These are phyloP conservation scores for Thamnaconus septentrionalis DNA, from an alignment of 2,113 vertebrate genomes.

Conservation along the genomic window DNA sequence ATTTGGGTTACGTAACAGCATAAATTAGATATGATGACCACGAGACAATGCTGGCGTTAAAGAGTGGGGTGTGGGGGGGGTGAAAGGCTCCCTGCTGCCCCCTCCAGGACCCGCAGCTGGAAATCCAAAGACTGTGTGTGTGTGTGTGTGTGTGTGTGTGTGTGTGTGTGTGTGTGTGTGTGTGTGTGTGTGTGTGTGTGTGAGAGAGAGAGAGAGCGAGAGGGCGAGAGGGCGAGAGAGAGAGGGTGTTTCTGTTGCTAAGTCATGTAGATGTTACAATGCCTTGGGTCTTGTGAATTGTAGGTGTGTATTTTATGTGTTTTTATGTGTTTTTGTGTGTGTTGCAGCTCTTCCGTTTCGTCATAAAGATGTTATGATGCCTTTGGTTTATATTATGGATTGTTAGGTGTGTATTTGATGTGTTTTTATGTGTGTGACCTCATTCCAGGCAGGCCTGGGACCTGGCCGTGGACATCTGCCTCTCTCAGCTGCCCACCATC, in stretches of 20 bases:
- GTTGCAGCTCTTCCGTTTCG: too few species aligned
- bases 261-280: too few species aligned
- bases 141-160: neutral
- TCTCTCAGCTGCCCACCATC: conserved; percentile 97
- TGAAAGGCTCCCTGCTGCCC: conserved; percentile 67
- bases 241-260: too few species aligned
- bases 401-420: neutral
- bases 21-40: conserved; percentile 72
- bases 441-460: conserved; percentile 95
- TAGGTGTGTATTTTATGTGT: too few species aligned
- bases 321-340: too few species aligned
- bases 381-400: too few species aligned
- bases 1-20: conserved; percentile 64
- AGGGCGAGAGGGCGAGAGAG: too few species aligned
- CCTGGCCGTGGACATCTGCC: conserved; percentile 97
- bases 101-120: conserved; percentile 41
- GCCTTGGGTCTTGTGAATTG: too few species aligned
- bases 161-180: neutral
- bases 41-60: conserved; percentile 51
- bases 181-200: neutral
- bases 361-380: too few species aligned
- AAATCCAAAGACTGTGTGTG: conserved; percentile 12
- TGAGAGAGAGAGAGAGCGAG: neutral
- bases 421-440: neutral
- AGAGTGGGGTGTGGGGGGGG: conserved; percentile 17